Base-by-base conservation (phyloP, 2,888 invertebrate species). In the Scaptomyza parva region DNA sequence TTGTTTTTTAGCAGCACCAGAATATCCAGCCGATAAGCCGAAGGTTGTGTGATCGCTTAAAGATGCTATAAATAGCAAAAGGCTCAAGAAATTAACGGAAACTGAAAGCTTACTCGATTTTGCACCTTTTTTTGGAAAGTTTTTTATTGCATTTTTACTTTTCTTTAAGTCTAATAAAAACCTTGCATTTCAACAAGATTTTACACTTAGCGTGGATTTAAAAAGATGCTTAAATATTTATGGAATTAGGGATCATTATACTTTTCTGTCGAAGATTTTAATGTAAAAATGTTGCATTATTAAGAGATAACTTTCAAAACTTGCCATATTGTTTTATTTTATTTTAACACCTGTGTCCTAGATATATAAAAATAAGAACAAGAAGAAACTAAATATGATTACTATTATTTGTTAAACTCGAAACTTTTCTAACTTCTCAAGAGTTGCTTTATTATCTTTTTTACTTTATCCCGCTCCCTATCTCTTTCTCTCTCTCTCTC, bases 11-110 rank as follows among this genome's bases (percentile, higher is more conserved):
- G 24, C 41, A 22, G 33, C 43, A 37, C 22, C 33, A 50, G 64
- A 41, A 65, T 65, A 28, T 17, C 17, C 44, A 37, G 69, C 44
- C 30, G 69, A 64, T 69, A 63, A 69, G 52, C 52, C 53, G 55
- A 73, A 70, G 73, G 75, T 43, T 59, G 35, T 59, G 35, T 14
- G 22, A 43, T 18, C 5, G 22, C 24, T 35, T 22, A 58, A 20
- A 39, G 20, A 41, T 26, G 26, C 50, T 6, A 33, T 61, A 43
- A 43, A 24, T 30, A 26, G 20, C 60, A 9, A 20, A 37, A n/a
- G 17, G 9, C 14, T 48, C 41, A 28, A 33, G 11, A 14, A 43
- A n/a, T 44, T 30, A 43, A 61, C 28, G 28, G 20, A 22, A 61
- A 33, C 14, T 14, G 59, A 8, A 17, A 39, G 7, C 6, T 33